Conservation (phyloP, 1,140 invertebrate species). For the Melanaphis sacchari region DNA sequence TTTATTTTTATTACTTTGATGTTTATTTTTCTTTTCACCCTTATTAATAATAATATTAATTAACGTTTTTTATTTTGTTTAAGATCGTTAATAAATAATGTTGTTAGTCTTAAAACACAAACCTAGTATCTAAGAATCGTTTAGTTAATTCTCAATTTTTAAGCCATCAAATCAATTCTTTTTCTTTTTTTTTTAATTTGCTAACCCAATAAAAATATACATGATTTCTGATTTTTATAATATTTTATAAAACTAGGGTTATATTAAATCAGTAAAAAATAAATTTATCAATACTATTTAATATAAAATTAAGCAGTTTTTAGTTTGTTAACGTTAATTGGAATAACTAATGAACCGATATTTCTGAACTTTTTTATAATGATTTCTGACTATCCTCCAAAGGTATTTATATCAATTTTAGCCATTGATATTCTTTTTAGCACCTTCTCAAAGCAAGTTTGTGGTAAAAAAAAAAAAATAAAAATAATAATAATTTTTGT, state of each 20-base stretch:
- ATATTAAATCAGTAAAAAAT: neutral
- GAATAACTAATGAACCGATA: no score
- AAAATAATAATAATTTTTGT: no score
- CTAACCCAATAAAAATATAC: neutral
- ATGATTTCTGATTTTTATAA: neutral
- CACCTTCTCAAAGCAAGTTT: no score
- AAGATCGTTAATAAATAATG: neutral
- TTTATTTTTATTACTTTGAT: neutral
- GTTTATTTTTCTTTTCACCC: neutral
- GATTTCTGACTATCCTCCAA: no score
- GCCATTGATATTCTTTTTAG: no score
- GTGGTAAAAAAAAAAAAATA: no score
- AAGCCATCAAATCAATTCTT: neutral
- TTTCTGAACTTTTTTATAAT: no score
- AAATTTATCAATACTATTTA: neutral
- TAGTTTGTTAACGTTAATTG: no score
- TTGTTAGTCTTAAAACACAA: neutral
- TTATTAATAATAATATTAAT: slow-evolving; percentile 14
- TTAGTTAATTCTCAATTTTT: neutral
- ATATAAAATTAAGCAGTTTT: no score
- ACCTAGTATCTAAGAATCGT: neutral
- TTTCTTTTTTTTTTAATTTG: no score
- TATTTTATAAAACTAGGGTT: neutral
- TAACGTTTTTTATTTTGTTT: neutral
- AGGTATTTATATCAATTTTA: no score